Conservation (phyloP, 2,797 vertebrate genomes). For the Novumbra hubbsi region DNA sequence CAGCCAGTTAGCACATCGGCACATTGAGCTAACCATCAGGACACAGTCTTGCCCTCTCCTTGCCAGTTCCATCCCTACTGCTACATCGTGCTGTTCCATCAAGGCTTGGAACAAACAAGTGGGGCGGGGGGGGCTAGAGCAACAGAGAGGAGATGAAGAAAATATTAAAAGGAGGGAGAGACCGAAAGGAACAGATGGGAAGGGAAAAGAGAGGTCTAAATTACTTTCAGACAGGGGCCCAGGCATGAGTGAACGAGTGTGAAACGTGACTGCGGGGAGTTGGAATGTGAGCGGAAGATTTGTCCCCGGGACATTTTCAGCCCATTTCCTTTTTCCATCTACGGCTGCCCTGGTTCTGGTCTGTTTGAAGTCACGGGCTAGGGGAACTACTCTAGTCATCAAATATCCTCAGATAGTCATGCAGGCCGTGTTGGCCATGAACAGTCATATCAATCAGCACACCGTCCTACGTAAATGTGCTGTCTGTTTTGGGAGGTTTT, state of each 20-base stretch:
- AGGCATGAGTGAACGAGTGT: constrained; percentile 46
- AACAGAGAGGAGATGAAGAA: constrained; percentile 1
- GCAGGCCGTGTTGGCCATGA: too few relatives aligned
- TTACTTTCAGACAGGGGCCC: constrained; percentile 16
- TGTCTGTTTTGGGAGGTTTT: background rate
- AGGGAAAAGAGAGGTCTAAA: constrained; percentile 28
- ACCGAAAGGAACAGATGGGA: constrained; percentile 28
- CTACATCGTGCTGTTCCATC: constrained; percentile 2
- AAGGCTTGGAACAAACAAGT: constrained; percentile 7
- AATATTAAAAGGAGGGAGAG: background rate
- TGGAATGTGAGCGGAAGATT: constrained; percentile 49
- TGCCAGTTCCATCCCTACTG: background rate
- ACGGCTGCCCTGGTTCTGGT: constrained; percentile 1
- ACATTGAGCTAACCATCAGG: background rate
- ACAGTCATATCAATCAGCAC: too few relatives aligned
- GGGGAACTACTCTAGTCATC: background rate
- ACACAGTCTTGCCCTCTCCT: background rate
- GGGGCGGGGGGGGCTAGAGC: background rate
- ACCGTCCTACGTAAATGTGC: background rate
- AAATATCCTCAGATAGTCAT: background rate
- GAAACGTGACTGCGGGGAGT: constrained; percentile 55
- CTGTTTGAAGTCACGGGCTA: too few relatives aligned
- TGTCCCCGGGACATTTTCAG: constrained; percentile 41
- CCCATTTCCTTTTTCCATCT: constrained; percentile 21
- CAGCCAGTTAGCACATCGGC: background rate